Percentiles rank a stretch among this genome's conserved stretches.
Conservation (phyloP, 2,888 invertebrate species). For the Agrochola litura region DNA sequence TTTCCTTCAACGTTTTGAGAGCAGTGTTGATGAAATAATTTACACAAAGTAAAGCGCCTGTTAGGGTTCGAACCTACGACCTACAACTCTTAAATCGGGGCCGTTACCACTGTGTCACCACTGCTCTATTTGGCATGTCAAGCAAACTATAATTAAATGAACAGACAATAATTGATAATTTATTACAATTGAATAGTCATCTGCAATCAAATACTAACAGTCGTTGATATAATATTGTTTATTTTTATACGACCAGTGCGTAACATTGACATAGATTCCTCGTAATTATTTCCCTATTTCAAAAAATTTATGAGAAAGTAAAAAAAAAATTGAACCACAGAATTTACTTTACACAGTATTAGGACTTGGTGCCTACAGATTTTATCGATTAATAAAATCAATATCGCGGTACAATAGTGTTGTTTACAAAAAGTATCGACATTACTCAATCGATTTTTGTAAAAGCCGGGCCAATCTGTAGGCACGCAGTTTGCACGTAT, state of each 20-base stretch:
- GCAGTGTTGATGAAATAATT: no score
- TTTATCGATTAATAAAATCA: neutral
- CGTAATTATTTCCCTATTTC: neutral
- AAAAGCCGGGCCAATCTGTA: conserved; percentile 14
- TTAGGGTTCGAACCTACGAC: no score
- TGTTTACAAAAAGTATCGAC: conserved; percentile 21
- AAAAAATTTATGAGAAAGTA: neutral
- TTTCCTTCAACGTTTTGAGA: no score
- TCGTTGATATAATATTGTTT: neutral
- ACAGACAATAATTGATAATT: neutral
- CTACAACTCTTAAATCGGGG: no score
- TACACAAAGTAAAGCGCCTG: no score
- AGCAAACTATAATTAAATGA: neutral
- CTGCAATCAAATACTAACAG: no score
- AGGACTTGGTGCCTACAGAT: conserved; percentile 21
- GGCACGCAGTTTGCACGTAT: conserved; percentile 37
- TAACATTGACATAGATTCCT: neutral
- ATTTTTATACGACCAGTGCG: neutral
- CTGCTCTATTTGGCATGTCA: neutral
- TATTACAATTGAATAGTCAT: neutral
- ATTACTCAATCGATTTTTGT: neutral
- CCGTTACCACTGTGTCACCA: no score
- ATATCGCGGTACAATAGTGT: conserved; percentile 15
- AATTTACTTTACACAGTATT: neutral
- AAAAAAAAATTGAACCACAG: neutral